phyloP scores from a whole-genome alignment of 2,113 vertebrate species.

The Tachysurus vachellii region DNA sequence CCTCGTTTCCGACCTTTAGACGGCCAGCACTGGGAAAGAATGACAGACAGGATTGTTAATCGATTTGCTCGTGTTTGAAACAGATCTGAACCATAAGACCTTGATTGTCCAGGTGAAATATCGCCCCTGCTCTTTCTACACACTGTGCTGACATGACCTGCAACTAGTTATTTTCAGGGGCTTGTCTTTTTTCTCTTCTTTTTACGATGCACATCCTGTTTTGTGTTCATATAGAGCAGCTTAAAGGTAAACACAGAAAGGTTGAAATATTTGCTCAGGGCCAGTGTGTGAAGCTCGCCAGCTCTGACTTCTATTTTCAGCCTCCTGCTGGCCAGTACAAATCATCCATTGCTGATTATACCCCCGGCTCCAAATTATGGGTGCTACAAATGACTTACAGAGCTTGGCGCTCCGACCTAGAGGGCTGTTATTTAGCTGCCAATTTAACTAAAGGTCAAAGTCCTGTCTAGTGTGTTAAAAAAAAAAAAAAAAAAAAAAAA shows the following conservation, averaged over 20 bases:
- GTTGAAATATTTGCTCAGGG: constrained; percentile 78
- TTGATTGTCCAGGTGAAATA: neutral
- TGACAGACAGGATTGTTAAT: constrained; percentile 16
- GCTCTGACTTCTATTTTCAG: constrained; percentile 77
- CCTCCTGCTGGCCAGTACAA: constrained; percentile 75
- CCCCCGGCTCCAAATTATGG: constrained; percentile 79
- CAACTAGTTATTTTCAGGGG: constrained; percentile 68
- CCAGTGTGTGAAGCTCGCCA: constrained; percentile 76
- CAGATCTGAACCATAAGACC: neutral
- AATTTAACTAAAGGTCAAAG: constrained; percentile 80
- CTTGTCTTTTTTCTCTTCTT: constrained; percentile 41
- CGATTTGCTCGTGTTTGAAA: neutral
- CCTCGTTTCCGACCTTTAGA: constrained; percentile 93
- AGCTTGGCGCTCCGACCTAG: constrained; percentile 72
- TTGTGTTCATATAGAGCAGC: constrained; percentile 67
- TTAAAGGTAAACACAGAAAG: constrained; percentile 78
- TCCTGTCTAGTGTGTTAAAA: constrained; percentile 69
- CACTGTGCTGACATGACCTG: constrained; percentile 15
- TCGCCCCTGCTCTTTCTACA: neutral
- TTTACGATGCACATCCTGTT: constrained; percentile 74
- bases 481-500: constrained; percentile 62
- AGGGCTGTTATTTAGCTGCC: constrained; percentile 80
- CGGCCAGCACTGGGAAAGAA: constrained; percentile 83
- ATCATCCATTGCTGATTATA: constrained; percentile 83
- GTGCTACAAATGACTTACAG: constrained; percentile 81